Evolutionary conservation across 1,140 invertebrate species (phyloP).

Genomic region (Brachionus rotundiformis): DNA sequence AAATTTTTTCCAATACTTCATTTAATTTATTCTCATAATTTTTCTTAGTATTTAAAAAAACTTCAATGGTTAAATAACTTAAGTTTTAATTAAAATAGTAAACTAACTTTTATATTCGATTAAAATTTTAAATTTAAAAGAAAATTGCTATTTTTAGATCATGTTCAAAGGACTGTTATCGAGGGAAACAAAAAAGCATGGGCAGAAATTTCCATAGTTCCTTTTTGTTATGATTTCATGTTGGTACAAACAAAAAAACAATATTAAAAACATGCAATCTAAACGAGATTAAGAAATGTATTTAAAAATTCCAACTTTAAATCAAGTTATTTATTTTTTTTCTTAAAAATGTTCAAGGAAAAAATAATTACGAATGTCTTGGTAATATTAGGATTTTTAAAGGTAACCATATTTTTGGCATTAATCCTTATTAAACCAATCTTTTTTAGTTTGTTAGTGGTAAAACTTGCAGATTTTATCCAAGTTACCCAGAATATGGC

Average conservation of each 20-base stretch:
- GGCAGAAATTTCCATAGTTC: background rate
- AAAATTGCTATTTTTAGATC: too few relatives aligned
- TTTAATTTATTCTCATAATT: too few relatives aligned
- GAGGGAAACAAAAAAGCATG: background rate
- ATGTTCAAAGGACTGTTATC: background rate
- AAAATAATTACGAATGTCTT: background rate
- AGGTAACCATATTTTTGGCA: background rate
- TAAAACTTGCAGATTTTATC: conserved; percentile 23
- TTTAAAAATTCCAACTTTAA: background rate
- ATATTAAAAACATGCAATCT: background rate
- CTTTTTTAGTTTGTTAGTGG: background rate
- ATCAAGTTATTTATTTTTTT: background rate
- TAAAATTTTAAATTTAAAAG: too few relatives aligned
- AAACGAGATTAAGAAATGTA: background rate
- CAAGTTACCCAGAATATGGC: conserved; percentile 9
- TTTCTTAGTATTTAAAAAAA: too few relatives aligned
- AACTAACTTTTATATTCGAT: too few relatives aligned
- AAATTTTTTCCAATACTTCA: too few relatives aligned
- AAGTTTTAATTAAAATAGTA: too few relatives aligned
- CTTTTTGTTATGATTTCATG: background rate
- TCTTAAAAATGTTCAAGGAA: background rate
- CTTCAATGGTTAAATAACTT: too few relatives aligned
- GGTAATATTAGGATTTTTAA: background rate
- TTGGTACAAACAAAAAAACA: background rate
- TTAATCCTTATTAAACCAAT: background rate